Evolutionary conservation across 37 sponge, comb jelly and placozoan species (phyloP).

Genomic region (Chondrosia reniformis): DNA sequence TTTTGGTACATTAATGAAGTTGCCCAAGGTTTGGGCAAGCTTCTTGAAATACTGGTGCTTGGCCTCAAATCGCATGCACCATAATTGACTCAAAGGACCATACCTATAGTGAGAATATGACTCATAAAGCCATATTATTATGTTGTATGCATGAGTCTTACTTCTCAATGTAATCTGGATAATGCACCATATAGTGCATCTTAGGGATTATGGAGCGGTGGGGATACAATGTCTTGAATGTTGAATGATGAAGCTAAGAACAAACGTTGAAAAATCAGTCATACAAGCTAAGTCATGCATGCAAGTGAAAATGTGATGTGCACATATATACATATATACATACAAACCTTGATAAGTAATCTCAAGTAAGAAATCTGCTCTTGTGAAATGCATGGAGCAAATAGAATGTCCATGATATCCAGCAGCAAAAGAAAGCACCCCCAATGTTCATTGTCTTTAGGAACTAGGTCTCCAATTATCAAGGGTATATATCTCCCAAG

Average conservation of each 20-base stretch:
- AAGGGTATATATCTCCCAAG: slow-evolving; percentile 55
- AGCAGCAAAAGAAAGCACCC: slow-evolving; percentile 37
- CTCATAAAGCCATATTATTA: background rate
- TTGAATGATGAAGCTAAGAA: background rate
- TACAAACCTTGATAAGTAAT: background rate
- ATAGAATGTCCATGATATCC: slow-evolving; percentile 48
- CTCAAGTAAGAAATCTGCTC: slow-evolving; percentile 27
- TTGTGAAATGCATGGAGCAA: slow-evolving; percentile 43
- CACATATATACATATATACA: background rate
- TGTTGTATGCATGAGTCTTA: background rate
- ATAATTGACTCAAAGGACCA: background rate
- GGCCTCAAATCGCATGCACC: slow-evolving; percentile 24
- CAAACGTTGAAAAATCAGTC: background rate
- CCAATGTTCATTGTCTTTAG: slow-evolving; percentile 38
- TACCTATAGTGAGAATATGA: background rate
- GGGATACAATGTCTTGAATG: background rate
- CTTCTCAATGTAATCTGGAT: background rate
- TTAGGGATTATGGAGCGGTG: background rate
- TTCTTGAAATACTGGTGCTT: slow-evolving; percentile 13
- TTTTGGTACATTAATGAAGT: slow-evolving; percentile 2
- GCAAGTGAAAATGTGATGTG: background rate
- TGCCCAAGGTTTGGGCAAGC: slow-evolving; percentile 7
- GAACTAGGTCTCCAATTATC: slow-evolving; percentile 49
- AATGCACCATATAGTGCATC: slow-evolving; percentile 16
- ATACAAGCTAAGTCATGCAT: background rate